Evolutionary conservation across 2,888 invertebrate genomes (phyloP), one percentile per base, ranked within the genome.

Genomic region (Oscheius myriophilus): DNA sequence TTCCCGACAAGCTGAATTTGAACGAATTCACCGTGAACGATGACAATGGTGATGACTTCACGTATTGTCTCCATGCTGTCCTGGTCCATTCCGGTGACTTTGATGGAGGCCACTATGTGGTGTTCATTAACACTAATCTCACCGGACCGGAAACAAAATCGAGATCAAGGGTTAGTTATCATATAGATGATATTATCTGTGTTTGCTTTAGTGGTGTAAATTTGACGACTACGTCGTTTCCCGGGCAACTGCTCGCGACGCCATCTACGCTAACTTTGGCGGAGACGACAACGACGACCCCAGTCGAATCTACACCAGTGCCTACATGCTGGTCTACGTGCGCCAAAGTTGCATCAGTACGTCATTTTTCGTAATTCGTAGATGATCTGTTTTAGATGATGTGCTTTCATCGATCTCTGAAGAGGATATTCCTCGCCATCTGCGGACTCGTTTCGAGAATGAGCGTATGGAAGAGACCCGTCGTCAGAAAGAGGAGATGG

Each of bases 191-290:
- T 9, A 7, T 54, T n/a, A 11, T 25, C 46, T 11, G 6, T n/a
- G 9, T 25, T 21, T n/a, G 6, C 77, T 88, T 58, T 82, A 94
- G 92, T 96, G 95, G 95, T 96, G 95, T 89, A 97, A 98, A 88
- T 98, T 98, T 89, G 98, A 98, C 87, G 98, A 98, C 88, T 98
- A 98, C 88, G 96, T 98, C 21, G 98, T 98, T 1, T 96, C 96
- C 9, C 91, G 93, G 75, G 96, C 96, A 89, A 92, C 94, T 61
- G 94, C 94, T 88, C 92, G 92, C 87, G 98, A 98, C 88, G 97
- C 98, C 41, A 94, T 97, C 76, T 94, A 96, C 87, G 92, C 95
- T 88, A 98, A 98, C 88, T 98, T 93, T 88, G 98, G 98, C 58
- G 97, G 97, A 1, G 94, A 95, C 87, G 96, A 96, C 86, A 90